Base-by-base conservation (phyloP, 2,797 vertebrate genomes). In the Halcyon smyrnensis region DNA sequence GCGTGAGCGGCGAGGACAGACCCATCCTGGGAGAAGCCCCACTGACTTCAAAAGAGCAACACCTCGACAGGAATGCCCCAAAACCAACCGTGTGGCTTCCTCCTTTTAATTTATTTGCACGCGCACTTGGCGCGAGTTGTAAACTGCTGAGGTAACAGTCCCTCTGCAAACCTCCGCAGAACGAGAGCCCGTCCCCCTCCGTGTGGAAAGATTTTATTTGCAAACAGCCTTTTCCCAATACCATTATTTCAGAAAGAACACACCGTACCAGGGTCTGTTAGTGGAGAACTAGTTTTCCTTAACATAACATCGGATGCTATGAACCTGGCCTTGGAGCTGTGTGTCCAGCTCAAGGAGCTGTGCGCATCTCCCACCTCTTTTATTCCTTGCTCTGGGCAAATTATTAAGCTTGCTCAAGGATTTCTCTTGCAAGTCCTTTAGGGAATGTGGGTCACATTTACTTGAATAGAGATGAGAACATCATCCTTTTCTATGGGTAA, bases 71-170 rank as follows among this genome's bases (percentile, higher is more conserved):
- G 90, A 94, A 71, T 95, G 92, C 78, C 93, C 89, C 84, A 93
- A 90, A 92, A 50, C 81, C 87, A 37, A 75, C 64, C 0, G 1
- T 81, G 85, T 60, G 85, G 45, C 90, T 91, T 71, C 91, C 69
- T 94, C 69, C 82, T 92, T 53, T 60, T 50, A 41, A 89, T 78
- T 3, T 74, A 85, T 71, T 3, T 70, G 54, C 65, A 65, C 19
- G 3, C 4, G 8, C 34, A 3, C 24, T 45, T 1, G 1, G 28
- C 2, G 0, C 1, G 0, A 16, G 48, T 12, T 59, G 53, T 39
- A 93, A 94, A 71, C 43, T 94, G 92, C 95, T 93, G 95, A 94
- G 79, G 73, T 73, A 39, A 63, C 50, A 78, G 70, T 18, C 62
- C 71, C 48, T 68, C 64, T 3, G 51, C 50, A 32, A 9, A 11